These are phyloP conservation scores for Chondrilla cf. caribensis DNA, from an alignment of 37 sponge, comb jelly and placozoan species.

Conservation along the genomic window DNA sequence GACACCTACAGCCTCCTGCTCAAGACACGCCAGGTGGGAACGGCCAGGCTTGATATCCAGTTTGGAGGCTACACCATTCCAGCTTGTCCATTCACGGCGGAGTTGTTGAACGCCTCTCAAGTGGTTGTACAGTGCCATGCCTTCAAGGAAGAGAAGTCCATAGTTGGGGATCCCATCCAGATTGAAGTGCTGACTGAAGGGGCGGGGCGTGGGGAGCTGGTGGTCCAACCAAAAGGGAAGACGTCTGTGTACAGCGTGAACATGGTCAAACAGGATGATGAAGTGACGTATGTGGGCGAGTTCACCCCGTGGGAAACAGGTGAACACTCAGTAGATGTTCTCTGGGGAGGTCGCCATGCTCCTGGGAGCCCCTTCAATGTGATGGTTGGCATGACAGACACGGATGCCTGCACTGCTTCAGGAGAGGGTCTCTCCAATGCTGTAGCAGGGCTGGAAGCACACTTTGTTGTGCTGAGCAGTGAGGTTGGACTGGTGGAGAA, in stretches of 20 bases:
- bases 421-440: constrained; percentile 24
- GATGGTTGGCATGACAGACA: constrained; percentile 43
- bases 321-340: constrained; percentile 16
- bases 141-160: constrained; percentile 20
- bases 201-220: constrained; percentile 40
- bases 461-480: constrained; percentile 14
- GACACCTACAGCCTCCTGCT: not conserved
- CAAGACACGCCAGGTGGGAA: constrained; percentile 3
- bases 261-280: constrained; percentile 1
- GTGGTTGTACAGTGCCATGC: constrained; percentile 11
- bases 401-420: constrained; percentile 2
- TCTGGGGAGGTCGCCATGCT: constrained; percentile 13
- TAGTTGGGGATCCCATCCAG: constrained; percentile 32
- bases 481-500: constrained; percentile 23
- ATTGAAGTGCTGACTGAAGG: constrained; percentile 23
- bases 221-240: not conserved
- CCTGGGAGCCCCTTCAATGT: constrained; percentile 32
- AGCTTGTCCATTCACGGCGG: constrained; percentile 9
- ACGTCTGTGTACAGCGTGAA: not conserved
- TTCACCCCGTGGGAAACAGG: constrained; percentile 34
- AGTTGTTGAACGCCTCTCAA: constrained; percentile 10
- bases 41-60: constrained; percentile 8
- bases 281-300: not conserved
- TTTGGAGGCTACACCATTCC: constrained; percentile 36
- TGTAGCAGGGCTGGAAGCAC: constrained; percentile 21